Evolutionary conservation across 92 coral and sea anemone species (phyloP), one percentile per base, ranked within the genome.

Genomic region (Blastomussa wellsi): DNA sequence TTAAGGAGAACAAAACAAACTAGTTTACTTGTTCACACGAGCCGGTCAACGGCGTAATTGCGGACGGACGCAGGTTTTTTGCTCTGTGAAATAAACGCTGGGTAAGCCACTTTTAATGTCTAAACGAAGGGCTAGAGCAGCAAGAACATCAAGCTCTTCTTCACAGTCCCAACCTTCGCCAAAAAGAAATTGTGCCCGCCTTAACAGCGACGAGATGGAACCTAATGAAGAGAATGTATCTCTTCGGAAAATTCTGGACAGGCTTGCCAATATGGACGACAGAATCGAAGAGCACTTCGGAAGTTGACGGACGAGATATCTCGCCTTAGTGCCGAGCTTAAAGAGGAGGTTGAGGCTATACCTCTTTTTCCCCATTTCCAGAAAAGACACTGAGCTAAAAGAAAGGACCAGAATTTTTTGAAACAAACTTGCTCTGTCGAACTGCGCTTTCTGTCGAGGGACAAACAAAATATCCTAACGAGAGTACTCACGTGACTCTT

Each of bases 111-210:
- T 14, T 72, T 72, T 38, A 75, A 75, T 26, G 60, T 53, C 66
- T 29, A 76, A 76, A 52, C 53, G 80, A 76, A 76, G 33, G n/a
- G 44, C n/a, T 59, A 36, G 64, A 76, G 65, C 52, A 51, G 20
- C 52, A 62, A 76, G 80, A 32, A 49, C 26, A 77, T 55, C 80
- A 77, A 77, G 80, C 47, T 77, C 67, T n/a, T 77, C 80, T 52
- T 77, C 68, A 77, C 80, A 77, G 14, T 11, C 35, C 47, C 37
- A 42, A 66, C 81, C 81, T 32, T 53, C 69, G 29, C 68, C 81
- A 3, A 76, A 76, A 51, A 53, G 68, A 53, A n/a, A n/a, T n/a
- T n/a, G n/a, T n/a, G n/a, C n/a, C n/a, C n/a, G n/a, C n/a, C 57
- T 66, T 5, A 52, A 66, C 48, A 77, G 68, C 48, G n/a, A 65